Conservation (phyloP, 1,140 invertebrate genomes). For the Zaprionus inermis region DNA sequence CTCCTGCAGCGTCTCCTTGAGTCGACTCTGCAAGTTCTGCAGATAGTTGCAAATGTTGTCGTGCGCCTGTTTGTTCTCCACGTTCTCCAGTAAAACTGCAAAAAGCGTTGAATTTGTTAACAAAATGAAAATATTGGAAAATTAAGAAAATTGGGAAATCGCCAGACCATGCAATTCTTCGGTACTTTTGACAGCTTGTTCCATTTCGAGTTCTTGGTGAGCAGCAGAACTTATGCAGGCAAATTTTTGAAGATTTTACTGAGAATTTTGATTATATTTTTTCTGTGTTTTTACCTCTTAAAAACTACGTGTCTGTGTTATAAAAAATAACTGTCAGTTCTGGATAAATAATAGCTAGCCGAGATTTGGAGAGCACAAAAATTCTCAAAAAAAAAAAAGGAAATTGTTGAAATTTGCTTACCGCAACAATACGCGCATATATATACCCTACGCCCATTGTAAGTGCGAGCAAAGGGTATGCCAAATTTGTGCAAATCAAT, state of each 20-base stretch:
- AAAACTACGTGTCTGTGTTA: not conserved
- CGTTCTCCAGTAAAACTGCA: constrained; percentile 11
- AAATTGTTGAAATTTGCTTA: too few relatives aligned
- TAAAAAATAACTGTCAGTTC: not conserved
- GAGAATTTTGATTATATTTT: not conserved
- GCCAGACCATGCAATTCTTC: constrained; percentile 1
- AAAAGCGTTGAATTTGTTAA: constrained; percentile 1
- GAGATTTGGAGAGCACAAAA: not conserved
- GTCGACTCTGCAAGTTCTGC: constrained; percentile 40
- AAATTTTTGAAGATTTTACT: not conserved
- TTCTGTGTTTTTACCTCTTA: not conserved
- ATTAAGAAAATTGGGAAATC: not conserved
- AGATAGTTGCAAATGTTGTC: constrained; percentile 54
- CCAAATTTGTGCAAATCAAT: too few relatives aligned
- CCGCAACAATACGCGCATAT: too few relatives aligned
- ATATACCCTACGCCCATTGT: too few relatives aligned
- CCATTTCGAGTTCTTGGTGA: not conserved
- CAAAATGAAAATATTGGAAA: not conserved
- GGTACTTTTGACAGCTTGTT: not conserved
- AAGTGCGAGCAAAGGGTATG: too few relatives aligned
- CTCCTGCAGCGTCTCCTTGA: constrained; percentile 33
- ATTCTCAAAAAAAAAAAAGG: too few relatives aligned
- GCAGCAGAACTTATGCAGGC: not conserved
- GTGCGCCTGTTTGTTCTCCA: constrained; percentile 35
- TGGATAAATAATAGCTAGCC: not conserved